Percentiles rank a stretch among this genome's conserved stretches.
These are phyloP conservation scores for Acrocephalus arundinaceus DNA, from an alignment of 2,113 vertebrate species.

Conservation along the genomic window DNA sequence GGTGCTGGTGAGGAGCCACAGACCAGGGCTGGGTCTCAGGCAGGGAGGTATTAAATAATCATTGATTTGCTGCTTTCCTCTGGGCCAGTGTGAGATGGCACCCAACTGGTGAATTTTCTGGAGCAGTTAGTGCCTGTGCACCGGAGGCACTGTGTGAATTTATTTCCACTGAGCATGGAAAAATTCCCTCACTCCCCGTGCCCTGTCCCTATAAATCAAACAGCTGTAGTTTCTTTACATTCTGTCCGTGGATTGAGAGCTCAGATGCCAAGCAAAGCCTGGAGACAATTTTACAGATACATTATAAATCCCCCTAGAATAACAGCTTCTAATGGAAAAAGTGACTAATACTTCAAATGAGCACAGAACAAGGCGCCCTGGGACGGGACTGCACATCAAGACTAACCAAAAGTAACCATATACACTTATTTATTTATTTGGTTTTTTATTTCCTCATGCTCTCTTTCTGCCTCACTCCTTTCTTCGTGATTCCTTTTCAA, in stretches of 20 bases:
- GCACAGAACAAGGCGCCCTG: not conserved
- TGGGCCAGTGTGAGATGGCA: not conserved
- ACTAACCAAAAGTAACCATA: conserved; percentile 51
- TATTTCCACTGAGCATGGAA: conserved; percentile 47
- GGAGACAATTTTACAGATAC: conserved; percentile 61
- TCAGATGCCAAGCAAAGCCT: conserved; percentile 57
- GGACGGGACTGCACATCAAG: not conserved
- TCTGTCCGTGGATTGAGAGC: not conserved
- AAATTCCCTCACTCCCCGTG: not conserved
- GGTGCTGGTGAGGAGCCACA: not conserved
- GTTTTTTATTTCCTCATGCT: not conserved
- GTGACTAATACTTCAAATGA: conserved; percentile 49
- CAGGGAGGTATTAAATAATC: not conserved
- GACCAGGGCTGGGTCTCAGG: not conserved
- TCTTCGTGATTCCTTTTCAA: conserved; percentile 23
- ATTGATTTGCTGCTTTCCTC: not conserved
- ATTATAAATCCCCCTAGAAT: conserved; percentile 57
- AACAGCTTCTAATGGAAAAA: conserved; percentile 64
- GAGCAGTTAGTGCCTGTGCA: not conserved
- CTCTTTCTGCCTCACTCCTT: not conserved
- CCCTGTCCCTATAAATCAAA: conserved; percentile 37
- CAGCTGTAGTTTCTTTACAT: conserved; percentile 45
- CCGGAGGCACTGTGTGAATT: not conserved
- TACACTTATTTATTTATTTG: conserved; percentile 30
- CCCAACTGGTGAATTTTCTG: not conserved